Base-by-base conservation (phyloP, 1,140 invertebrate species). In the Calliopsis andreniformis region DNA sequence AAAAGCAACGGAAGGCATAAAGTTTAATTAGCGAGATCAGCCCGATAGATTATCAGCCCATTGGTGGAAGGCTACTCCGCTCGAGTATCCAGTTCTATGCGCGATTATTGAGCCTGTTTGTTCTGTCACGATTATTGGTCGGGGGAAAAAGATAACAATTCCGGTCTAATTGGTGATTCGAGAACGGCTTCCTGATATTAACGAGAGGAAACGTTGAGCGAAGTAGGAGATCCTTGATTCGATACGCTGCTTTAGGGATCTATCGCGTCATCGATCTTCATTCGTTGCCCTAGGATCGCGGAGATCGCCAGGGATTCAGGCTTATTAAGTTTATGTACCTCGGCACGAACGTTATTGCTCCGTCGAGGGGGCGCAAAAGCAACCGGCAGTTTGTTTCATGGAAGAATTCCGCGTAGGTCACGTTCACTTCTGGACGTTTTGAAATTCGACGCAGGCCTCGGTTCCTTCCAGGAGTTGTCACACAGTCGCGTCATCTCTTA, bases 311-410 rank as follows among this genome's bases (percentile, higher is more conserved):
- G 55, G n/a, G 64, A 79, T 82, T 64, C 77, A 49, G 39, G 55
- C 49, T 83, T 70, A 71, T 83, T 79, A 68, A 56, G 76, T 78
- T 83, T 71, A 82, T 66, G 35, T 61, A 39, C 51, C 43, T 5
- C 45, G 45, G 20, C 58, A 72, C 35, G 70, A 79, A 59, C 69
- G 35, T 76, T 68, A 35, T 67, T 58, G 51, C 53, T 51, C 53
- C 55, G 42, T 47, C 66, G 32, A 23, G 28, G n/a, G 23, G 39
- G 2, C 28, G 18, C 39, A 63, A 28, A 62, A 25, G 45, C 14
- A 32, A 12, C 10, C 45, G 28, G 23, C 16, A 20, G 10, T n/a
- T 25, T 20, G 23, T 53, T 59, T 55, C 28, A 16, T 20, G 12
- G 3, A 51, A 30, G 64, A 59, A 69, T 69, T 51, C 23, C 43